Evolutionary conservation across 1,140 invertebrate genomes (phyloP).

Genomic region (Orius insidiosus): DNA sequence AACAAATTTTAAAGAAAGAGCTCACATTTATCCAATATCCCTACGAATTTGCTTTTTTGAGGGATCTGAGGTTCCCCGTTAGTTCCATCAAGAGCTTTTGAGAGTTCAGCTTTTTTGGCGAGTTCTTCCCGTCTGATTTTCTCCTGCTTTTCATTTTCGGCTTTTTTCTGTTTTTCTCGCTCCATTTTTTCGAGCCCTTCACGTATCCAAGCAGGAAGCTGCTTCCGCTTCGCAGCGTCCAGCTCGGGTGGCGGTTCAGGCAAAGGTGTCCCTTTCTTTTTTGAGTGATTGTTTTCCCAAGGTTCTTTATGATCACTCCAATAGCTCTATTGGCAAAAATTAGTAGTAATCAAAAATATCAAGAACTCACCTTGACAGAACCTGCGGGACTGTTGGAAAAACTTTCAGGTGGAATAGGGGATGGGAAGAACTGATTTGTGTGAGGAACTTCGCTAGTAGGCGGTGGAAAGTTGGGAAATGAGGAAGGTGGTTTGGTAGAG

Average conservation of each 20-base stretch:
- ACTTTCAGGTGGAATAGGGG: too few species aligned
- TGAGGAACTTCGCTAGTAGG: too few species aligned
- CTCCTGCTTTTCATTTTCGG: conserved; percentile 56
- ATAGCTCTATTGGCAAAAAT: too few species aligned
- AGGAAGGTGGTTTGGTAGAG: too few species aligned
- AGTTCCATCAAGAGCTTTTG: neutral
- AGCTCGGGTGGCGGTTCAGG: conserved; percentile 18
- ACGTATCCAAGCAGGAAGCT: conserved; percentile 87
- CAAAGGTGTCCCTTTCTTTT: neutral
- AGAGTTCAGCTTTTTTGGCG: conserved; percentile 23
- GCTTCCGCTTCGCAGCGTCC: conserved; percentile 78
- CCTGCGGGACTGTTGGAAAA: too few species aligned
- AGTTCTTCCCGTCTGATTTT: conserved; percentile 41
- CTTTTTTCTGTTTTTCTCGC: conserved; percentile 75
- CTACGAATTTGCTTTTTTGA: conserved; percentile 68
- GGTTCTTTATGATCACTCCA: too few species aligned
- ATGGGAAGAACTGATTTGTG: too few species aligned
- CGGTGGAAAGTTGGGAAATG: too few species aligned
- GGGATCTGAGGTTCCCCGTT: conserved; percentile 32
- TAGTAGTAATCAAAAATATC: too few species aligned
- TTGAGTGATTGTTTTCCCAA: too few species aligned
- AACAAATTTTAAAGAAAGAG: neutral
- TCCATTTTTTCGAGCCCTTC: conserved; percentile 97
- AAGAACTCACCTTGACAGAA: too few species aligned
- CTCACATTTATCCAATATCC: conserved; percentile 23